These are phyloP conservation scores for Callionymus lyra DNA, from an alignment of 2,113 vertebrate genomes.

Conservation along the genomic window DNA sequence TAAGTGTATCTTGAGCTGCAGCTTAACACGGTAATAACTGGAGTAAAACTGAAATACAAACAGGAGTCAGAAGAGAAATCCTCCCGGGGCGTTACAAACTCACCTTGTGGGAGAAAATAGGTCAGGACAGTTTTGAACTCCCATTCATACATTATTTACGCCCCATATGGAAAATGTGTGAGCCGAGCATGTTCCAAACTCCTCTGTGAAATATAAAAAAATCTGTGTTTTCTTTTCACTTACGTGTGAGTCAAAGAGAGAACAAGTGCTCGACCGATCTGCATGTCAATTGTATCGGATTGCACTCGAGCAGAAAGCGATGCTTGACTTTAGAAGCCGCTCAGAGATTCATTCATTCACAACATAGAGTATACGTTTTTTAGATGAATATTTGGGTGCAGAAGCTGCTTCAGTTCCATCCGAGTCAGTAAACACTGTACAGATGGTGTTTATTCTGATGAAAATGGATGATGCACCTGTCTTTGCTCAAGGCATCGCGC, in stretches of 20 bases:
- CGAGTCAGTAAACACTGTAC: slow-evolving; percentile 22
- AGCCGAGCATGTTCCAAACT: slow-evolving; percentile 1
- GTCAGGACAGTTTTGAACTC: slow-evolving; percentile 5
- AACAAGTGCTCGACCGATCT: background rate
- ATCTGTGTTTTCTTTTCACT: background rate
- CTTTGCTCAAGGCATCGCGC: slow-evolving; percentile 23
- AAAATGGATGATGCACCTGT: slow-evolving; percentile 24
- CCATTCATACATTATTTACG: slow-evolving; percentile 2
- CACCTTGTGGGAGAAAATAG: slow-evolving; percentile 6
- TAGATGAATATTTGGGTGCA: too few species aligned
- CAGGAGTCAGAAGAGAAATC: background rate
- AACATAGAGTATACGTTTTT: background rate
- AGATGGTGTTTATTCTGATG: slow-evolving; percentile 22
- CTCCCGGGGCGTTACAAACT: slow-evolving; percentile 6
- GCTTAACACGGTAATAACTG: background rate
- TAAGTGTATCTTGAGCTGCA: too few species aligned
- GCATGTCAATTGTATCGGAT: background rate
- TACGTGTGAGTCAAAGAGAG: background rate
- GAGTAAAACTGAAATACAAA: too few species aligned
- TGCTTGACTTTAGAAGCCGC: slow-evolving; percentile 11
- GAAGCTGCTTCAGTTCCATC: background rate
- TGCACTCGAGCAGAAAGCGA: background rate
- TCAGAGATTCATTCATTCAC: slow-evolving; percentile 3
- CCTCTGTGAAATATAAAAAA: slow-evolving; percentile 5
- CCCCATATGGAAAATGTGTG: background rate